Base-by-base conservation (phyloP, 2,888 invertebrate genomes). In the Eupithecia inturbata region DNA sequence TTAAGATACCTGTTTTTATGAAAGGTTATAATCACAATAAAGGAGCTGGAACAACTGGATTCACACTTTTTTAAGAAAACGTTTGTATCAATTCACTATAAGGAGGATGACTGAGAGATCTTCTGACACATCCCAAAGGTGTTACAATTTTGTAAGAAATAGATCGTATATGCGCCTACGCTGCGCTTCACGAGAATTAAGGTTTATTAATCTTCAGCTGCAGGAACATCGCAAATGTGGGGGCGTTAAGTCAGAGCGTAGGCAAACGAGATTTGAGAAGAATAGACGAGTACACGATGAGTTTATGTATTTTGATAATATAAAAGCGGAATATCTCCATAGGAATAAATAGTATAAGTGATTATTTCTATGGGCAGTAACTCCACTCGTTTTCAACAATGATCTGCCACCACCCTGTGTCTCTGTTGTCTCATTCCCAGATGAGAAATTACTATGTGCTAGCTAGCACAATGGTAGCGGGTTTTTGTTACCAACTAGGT, bases 261-360 rank as follows among this genome's bases (percentile, higher is more conserved):
- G 91, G 92, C 87, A 84, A 88, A 88, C 89, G 85, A 85, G 89
- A 85, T 83, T 83, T 71, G 79, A 78, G 74, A 78, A 81, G 78
- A 84, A 85, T 80, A 75, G 77, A 79, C 67, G 31, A 68, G 64
- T 64, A 31, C 62, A 39, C n/a, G 53, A 10, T 45, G 31, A 62
- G 12, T n/a, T n/a, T n/a, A n/a, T 57, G 9, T 57, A 57, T 53
- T 3, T 53, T 22, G 49, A 10, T 45, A 71, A 60, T 10, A 70
- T 31, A 31, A 62, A 62, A 62, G 16, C 28, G 62, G 16, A 62
- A 31, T 22, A 62, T 31, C 31, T 19, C 31, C 2, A 31, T 3
- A 62, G 19, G 2, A 62, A 31, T 19, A 62, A 62, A 31, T 19
- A 19, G 28, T 7, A 53, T 26, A 53, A 12, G 53, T 53, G 0